These are phyloP conservation scores for Taphrorychus bicolor DNA, from an alignment of 2,888 invertebrate species.

Conservation along the genomic window DNA sequence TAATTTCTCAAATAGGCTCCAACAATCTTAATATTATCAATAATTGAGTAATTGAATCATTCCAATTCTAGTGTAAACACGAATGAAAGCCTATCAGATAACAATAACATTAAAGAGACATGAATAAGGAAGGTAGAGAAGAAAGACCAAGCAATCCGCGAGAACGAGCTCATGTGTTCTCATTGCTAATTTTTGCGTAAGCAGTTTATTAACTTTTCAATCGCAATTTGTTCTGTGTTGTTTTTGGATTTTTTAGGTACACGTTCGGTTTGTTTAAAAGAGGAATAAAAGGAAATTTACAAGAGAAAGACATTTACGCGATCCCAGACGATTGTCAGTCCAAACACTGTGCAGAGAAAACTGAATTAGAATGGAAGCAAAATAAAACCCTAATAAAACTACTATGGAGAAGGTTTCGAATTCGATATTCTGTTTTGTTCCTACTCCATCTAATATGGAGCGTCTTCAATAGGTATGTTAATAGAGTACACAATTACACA, in stretches of 20 bases:
- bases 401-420: constrained; percentile 33
- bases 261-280: constrained; percentile 68
- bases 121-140: constrained; percentile 36
- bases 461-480: constrained; percentile 34
- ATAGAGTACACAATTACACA: too few relatives aligned
- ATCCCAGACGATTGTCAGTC: constrained; percentile 63
- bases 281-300: constrained; percentile 68
- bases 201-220: constrained; percentile 10
- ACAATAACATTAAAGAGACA: too few relatives aligned
- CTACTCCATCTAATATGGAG: constrained; percentile 32
- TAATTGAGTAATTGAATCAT: too few relatives aligned
- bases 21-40: too few relatives aligned
- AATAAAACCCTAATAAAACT: constrained; percentile 30
- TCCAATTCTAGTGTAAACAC: too few relatives aligned
- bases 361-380: constrained; percentile 46
- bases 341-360: constrained; percentile 58
- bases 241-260: constrained; percentile 62
- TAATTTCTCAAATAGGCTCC: too few relatives aligned
- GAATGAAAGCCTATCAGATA: too few relatives aligned
- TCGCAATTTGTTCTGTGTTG: background rate
- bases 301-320: constrained; percentile 64
- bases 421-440: constrained; percentile 29
- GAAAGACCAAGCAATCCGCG: constrained; percentile 38
- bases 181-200: constrained; percentile 42
- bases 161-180: constrained; percentile 39